Evolutionary conservation across 2,113 vertebrate genomes (phyloP), one percentile per base, ranked within the genome.

Genomic region (Cinclus cinclus): DNA sequence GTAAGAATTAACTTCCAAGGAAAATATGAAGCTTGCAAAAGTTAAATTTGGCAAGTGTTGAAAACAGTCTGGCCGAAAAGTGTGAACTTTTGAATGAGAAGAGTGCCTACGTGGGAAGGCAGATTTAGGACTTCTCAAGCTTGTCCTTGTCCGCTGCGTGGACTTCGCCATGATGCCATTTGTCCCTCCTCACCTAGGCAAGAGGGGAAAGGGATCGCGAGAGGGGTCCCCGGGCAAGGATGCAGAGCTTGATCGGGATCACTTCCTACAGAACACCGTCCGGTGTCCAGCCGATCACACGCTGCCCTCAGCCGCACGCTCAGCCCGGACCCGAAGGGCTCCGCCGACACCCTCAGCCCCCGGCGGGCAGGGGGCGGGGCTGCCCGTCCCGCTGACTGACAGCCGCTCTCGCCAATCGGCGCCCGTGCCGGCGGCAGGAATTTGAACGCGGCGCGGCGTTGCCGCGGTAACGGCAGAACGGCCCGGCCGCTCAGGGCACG

Each of bases 391-490:
- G 2, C 3, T 25, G 46, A 80, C n/a, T 55, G 85, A 42, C 75
- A 64, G 41, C 25, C 3, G 1, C 30, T 3, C n/a, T 6, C 41
- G 4, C 85, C 87, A 90, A 73, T 81, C 22, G 20, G n/a, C 70
- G 41, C 44, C 84, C 24, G 50, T 15, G 68, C 11, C 30, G 37
- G 37, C 28, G 16, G 58, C 33, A 5, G 2, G 2, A 6, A 25
- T 20, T 74, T 64, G 94, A 91, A 67, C 84, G 58, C 64, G 87
- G 95, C 65, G 92, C 44, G 83, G 35, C 23, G 96, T 97, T 97
- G 95, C 96, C 83, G 58, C 2, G 92, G 97, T 78, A 93, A 50
- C 25, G 25, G 49, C 23, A 3, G 25, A 12, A 46, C 5, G 58
- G 22, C 22, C 39, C 21, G 27, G 44, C 37, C 9, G 7, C 1